A percentile compares a stretch with the other conserved stretches of the same genome.
Conservation (phyloP, 1,140 invertebrate species). For the Pseudomyrmex concolor region DNA sequence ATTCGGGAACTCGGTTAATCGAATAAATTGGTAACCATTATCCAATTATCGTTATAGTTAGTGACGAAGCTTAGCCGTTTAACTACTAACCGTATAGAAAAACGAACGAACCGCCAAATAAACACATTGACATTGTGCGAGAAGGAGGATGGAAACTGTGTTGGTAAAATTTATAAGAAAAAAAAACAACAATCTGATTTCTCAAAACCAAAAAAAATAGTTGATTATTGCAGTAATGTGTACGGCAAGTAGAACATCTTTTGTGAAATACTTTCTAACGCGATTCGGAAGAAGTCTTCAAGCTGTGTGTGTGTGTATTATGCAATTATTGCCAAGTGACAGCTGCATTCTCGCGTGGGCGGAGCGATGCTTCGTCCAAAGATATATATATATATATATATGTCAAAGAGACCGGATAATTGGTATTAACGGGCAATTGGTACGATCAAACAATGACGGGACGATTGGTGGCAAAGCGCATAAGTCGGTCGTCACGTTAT, state of each 20-base stretch:
- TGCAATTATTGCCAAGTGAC: not conserved
- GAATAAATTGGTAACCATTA: conserved; percentile 53
- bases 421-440: conserved; percentile 32
- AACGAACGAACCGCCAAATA: not conserved
- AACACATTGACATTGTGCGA: too few species aligned
- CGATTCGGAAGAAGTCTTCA: not conserved
- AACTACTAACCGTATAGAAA: not conserved
- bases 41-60: conserved; percentile 51
- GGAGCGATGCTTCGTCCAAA: not conserved
- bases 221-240: too few species aligned
- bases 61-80: conserved; percentile 5
- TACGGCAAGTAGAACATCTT: too few species aligned
- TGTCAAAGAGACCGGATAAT: conserved; percentile 5
- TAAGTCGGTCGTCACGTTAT: conserved; percentile 55
- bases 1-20: conserved; percentile 47
- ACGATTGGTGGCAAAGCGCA: conserved; percentile 41
- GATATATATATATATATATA: not conserved
- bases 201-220: too few species aligned
- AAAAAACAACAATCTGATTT: too few species aligned
- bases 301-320: not conserved
- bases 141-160: too few species aligned
- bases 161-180: too few species aligned
- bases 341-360: not conserved
- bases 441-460: conserved; percentile 4
- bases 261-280: too few species aligned